Evolutionary conservation across 1,140 invertebrate genomes (phyloP).

Genomic region (Saccostrea echinata): DNA sequence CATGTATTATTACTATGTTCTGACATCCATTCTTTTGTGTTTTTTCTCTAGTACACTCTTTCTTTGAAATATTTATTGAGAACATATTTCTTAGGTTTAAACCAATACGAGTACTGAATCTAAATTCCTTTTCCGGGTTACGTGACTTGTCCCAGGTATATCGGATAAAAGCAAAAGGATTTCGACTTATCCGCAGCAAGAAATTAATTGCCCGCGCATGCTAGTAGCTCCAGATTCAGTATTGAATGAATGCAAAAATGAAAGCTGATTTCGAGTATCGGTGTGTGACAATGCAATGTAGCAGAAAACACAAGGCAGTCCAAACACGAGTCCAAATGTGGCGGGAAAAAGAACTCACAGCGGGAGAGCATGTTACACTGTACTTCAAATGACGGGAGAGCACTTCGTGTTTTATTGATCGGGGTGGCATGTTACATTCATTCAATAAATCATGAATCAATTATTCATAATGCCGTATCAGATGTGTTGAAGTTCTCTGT

Average conservation of each 20-base stretch:
- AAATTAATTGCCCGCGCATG: not conserved
- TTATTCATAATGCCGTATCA: conserved; percentile 30
- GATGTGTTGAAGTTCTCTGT: conserved; percentile 14
- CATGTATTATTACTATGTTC: too few relatives aligned
- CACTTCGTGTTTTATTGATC: conserved; percentile 6
- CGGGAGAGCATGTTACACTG: not conserved
- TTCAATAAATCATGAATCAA: conserved; percentile 37
- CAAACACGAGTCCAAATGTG: not conserved
- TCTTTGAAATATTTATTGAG: too few relatives aligned
- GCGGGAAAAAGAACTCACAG: conserved; percentile 8
- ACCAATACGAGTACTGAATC: too few relatives aligned
- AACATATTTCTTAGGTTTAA: too few relatives aligned
- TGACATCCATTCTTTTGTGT: too few relatives aligned
- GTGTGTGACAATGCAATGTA: not conserved
- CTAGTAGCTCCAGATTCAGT: not conserved
- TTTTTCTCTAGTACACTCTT: too few relatives aligned
- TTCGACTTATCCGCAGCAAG: not conserved
- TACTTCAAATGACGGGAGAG: not conserved
- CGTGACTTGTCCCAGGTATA: not conserved
- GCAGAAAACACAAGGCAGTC: not conserved
- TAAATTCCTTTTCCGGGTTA: not conserved
- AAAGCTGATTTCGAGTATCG: not conserved
- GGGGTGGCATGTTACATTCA: conserved; percentile 19
- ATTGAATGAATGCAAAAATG: not conserved
- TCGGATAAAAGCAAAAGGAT: not conserved